Conservation (phyloP, 1,140 invertebrate species). For the Maconellicoccus hirsutus region DNA sequence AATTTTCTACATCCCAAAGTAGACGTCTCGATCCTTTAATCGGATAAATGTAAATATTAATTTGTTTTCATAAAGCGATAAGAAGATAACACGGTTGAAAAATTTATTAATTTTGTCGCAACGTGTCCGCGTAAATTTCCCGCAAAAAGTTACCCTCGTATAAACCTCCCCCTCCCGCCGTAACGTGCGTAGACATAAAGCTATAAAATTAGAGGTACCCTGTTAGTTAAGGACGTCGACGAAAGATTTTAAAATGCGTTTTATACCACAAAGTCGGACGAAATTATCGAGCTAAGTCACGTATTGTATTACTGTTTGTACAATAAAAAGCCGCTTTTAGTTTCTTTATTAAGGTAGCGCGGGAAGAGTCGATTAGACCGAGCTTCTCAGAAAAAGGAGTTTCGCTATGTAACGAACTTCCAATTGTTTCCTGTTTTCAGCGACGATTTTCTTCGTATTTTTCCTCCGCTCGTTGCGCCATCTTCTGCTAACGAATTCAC, state of each 20-base stretch:
- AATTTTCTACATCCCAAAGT: too few species aligned
- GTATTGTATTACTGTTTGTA: constrained; percentile 1
- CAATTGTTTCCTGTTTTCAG: constrained; percentile 1
- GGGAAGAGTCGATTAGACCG: background rate
- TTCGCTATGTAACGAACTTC: background rate
- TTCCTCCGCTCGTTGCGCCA: background rate
- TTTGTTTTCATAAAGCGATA: too few species aligned
- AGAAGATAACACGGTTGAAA: too few species aligned
- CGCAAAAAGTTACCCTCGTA: too few species aligned
- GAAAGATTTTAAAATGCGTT: constrained; percentile 4
- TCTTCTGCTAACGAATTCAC: background rate
- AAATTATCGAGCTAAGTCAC: background rate
- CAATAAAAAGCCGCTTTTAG: constrained; percentile 3
- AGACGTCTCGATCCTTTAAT: too few species aligned
- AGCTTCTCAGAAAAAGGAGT: background rate
- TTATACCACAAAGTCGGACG: background rate
- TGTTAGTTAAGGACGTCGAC: background rate
- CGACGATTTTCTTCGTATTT: too few species aligned
- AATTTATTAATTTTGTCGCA: too few species aligned
- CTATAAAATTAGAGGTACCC: background rate
- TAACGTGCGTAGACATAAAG: background rate
- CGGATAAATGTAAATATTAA: too few species aligned
- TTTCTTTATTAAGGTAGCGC: background rate
- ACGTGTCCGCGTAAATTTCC: too few species aligned
- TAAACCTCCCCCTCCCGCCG: too few species aligned